Evolutionary conservation across 2,113 vertebrate species (phyloP).

Genomic region (Myrmecobius fasciatus): DNA sequence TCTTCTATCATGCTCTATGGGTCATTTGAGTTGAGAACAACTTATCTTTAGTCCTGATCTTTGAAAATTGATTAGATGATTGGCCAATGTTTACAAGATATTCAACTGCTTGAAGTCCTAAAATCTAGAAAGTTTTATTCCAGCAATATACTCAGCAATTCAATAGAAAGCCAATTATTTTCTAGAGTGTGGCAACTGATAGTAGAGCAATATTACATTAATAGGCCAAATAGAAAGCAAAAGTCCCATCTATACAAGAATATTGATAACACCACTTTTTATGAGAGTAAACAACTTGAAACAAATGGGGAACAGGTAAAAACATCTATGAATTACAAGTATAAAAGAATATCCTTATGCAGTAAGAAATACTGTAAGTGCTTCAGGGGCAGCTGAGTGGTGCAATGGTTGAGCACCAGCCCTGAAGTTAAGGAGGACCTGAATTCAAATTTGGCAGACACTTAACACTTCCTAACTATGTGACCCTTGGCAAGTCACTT

Average conservation of each 20-base stretch:
- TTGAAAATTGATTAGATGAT: not conserved
- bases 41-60: not conserved
- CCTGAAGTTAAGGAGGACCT: too few species aligned
- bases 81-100: not conserved
- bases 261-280: not conserved
- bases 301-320: not conserved
- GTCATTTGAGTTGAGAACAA: not conserved
- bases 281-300: not conserved
- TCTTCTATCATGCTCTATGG: not conserved
- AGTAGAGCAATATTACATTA: not conserved
- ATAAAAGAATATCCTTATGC: not conserved
- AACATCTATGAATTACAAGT: not conserved
- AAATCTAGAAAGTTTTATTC: not conserved
- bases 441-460: too few species aligned
- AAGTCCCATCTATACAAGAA: not conserved
- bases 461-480: too few species aligned
- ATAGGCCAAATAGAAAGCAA: not conserved
- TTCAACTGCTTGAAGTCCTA: not conserved
- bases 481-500: too few species aligned
- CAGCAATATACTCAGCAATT: not conserved
- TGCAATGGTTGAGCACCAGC: too few species aligned
- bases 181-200: not conserved
- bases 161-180: not conserved
- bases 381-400: not conserved
- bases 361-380: not conserved